Evolutionary conservation across 2,113 vertebrate species (phyloP).

Genomic region (Malurus alboscapulatus): DNA sequence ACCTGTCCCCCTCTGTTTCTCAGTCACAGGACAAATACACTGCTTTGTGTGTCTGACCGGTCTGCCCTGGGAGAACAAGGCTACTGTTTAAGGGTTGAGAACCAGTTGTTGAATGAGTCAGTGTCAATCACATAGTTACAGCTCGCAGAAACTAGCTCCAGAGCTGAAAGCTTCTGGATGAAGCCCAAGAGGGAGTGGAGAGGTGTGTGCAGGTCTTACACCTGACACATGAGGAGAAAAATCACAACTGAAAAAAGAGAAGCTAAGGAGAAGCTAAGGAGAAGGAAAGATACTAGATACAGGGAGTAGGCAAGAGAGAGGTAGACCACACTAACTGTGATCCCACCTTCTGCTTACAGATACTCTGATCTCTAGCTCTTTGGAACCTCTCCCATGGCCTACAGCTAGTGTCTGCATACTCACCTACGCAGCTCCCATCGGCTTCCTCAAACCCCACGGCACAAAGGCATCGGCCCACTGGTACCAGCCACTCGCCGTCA

Average conservation of each 20-base stretch:
- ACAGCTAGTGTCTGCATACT: constrained; percentile 41
- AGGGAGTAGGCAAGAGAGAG: not conserved
- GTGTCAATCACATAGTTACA: constrained; percentile 39
- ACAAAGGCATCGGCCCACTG: constrained; percentile 71
- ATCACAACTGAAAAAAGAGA: not conserved
- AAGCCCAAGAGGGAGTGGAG: constrained; percentile 47
- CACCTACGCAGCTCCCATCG: constrained; percentile 59
- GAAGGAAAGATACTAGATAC: not conserved
- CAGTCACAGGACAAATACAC: not conserved
- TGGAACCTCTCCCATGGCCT: constrained; percentile 25
- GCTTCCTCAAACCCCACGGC: constrained; percentile 73
- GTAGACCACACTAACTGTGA: not conserved
- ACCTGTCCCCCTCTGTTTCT: not conserved
- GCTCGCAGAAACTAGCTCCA: constrained; percentile 32
- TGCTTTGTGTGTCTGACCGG: not conserved
- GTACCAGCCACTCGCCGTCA: constrained; percentile 77
- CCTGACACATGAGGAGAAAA: constrained; percentile 17
- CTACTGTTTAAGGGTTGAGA: constrained; percentile 20
- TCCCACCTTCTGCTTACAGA: not conserved
- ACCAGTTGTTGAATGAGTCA: constrained; percentile 40
- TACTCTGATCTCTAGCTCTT: constrained; percentile 2
- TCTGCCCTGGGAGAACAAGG: constrained; percentile 13
- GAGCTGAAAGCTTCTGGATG: constrained; percentile 44
- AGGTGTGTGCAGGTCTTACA: constrained; percentile 15
- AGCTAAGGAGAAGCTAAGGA: not conserved